Evolutionary conservation across 2,888 invertebrate genomes (phyloP).

Genomic region (Mesodorylaimus sp.): DNA sequence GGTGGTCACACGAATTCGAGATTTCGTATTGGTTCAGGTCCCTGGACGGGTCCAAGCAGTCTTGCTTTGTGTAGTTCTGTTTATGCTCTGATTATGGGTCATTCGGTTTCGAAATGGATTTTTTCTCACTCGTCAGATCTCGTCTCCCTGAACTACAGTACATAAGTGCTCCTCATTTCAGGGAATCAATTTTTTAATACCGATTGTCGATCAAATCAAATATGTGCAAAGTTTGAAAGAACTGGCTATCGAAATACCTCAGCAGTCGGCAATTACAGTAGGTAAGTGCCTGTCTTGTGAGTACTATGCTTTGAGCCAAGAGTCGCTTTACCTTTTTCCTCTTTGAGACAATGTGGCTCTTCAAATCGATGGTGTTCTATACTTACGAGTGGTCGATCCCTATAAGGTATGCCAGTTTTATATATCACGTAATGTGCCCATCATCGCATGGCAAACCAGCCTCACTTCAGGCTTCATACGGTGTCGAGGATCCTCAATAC

Average conservation of each 20-base stretch:
- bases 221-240: constrained; percentile 97
- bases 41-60: too few species aligned
- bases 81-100: background rate
- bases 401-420: constrained; percentile 54
- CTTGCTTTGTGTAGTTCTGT: too few species aligned
- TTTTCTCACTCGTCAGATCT: too few species aligned
- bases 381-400: constrained; percentile 75
- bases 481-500: constrained; percentile 97
- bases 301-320: background rate
- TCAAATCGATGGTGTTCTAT: constrained; percentile 87
- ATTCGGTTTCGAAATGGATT: background rate
- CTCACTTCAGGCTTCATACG: constrained; percentile 62
- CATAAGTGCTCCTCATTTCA: constrained; percentile 18
- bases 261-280: constrained; percentile 90
- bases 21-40: too few species aligned
- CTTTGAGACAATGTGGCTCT: constrained; percentile 76
- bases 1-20: too few species aligned
- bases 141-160: background rate
- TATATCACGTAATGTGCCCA: too few species aligned
- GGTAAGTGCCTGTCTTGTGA: constrained; percentile 31
- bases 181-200: constrained; percentile 76
- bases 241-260: constrained; percentile 95
- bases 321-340: constrained; percentile 5
- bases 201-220: constrained; percentile 72
- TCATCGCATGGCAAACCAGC: too few species aligned